phyloP scores from a whole-genome alignment of 2,888 invertebrate genomes.

The Silvanus unidentatus region DNA sequence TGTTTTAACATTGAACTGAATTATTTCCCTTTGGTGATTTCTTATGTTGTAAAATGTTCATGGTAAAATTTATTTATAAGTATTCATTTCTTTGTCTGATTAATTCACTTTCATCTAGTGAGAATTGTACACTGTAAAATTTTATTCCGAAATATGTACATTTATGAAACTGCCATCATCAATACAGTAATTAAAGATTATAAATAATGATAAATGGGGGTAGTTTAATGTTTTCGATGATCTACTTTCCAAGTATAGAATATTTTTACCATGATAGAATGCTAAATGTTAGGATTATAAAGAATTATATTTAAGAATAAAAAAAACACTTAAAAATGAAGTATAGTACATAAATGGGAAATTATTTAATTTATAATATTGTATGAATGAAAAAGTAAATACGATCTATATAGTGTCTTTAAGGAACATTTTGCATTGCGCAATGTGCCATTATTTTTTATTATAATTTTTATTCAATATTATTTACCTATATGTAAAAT shows the following conservation, averaged over 20 bases:
- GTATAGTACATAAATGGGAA: conserved; percentile 15
- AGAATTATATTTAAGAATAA: conserved; percentile 12
- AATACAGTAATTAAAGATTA: neutral
- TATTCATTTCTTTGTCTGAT: neutral
- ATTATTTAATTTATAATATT: conserved; percentile 18
- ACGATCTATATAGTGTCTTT: conserved; percentile 20
- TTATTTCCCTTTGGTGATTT: neutral
- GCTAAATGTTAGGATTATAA: conserved; percentile 13
- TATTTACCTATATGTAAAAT: conserved; percentile 21
- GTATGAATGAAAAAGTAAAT: conserved; percentile 8
- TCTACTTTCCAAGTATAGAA: conserved; percentile 12
- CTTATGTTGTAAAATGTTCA: neutral
- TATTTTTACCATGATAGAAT: conserved; percentile 18
- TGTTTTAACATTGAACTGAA: conserved; percentile 58
- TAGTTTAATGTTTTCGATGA: conserved; percentile 2
- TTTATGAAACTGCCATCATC: conserved; percentile 1
- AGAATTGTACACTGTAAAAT: too few species aligned
- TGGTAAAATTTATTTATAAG: neutral
- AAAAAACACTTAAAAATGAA: conserved; percentile 13
- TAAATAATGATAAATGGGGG: neutral
- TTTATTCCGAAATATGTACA: neutral
- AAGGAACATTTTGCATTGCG: conserved; percentile 37
- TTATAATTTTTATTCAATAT: conserved; percentile 30
- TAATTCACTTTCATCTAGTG: too few species aligned
- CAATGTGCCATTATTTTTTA: conserved; percentile 41